Percentiles rank a stretch among this genome's conserved stretches.
phyloP scores from a whole-genome alignment of 2,113 vertebrate genomes.

The Malurus melanocephalus region DNA sequence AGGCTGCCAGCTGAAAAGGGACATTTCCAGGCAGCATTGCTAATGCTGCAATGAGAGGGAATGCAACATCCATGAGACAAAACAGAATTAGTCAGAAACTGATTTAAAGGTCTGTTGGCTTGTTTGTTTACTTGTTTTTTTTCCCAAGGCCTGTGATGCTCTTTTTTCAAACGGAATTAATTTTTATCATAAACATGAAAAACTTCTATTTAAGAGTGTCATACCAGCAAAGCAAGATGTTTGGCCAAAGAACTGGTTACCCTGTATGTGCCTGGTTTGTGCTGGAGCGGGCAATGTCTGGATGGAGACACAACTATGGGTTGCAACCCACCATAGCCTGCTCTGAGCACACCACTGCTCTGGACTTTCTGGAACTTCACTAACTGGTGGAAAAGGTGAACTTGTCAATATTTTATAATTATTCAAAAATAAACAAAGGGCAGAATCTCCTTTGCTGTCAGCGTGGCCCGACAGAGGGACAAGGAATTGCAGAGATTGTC shows the following conservation, averaged over 20 bases:
- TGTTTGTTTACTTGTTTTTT: not conserved
- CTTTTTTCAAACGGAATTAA: not conserved
- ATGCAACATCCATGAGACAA: not conserved
- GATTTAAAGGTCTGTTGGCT: not conserved
- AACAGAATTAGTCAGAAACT: not conserved
- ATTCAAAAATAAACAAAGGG: not conserved
- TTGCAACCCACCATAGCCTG: rapidly evolving
- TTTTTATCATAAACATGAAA: not conserved
- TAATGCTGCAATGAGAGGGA: not conserved
- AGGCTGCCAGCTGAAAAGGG: not conserved
- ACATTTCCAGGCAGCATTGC: not conserved
- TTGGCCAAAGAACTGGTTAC: not conserved
- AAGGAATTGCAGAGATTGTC: not conserved
- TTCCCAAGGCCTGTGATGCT: not conserved
- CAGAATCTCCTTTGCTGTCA: not conserved
- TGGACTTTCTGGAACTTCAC: not conserved
- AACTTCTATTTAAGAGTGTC: not conserved
- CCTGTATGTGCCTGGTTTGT: not conserved
- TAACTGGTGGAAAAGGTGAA: not conserved
- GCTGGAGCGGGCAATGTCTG: not conserved
- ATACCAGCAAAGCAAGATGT: not conserved
- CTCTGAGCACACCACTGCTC: not conserved
- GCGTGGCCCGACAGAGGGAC: not conserved
- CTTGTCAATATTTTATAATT: not conserved
- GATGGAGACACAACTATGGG: not conserved